A percentile compares a stretch with the other conserved stretches of the same genome.
These are phyloP conservation scores for Poecilobothrus nobilitatus DNA, from an alignment of 2,888 invertebrate species.

Conservation along the genomic window DNA sequence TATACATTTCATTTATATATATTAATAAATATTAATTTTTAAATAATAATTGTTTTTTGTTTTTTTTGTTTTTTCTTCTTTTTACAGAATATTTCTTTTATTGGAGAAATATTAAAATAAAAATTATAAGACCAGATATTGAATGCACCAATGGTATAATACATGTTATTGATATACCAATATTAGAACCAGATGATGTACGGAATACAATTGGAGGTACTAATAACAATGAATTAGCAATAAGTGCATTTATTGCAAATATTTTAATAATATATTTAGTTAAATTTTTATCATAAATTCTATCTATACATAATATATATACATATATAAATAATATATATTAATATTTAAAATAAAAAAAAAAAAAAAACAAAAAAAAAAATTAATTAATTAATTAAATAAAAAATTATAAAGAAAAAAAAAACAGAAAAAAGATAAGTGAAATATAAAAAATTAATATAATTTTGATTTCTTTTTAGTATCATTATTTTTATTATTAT, in stretches of 20 bases:
- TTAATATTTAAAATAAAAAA: neutral
- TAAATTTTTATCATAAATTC: slow-evolving; percentile 37
- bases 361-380: too few relatives aligned
- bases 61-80: neutral
- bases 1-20: too few relatives aligned
- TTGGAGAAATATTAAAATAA: slow-evolving; percentile 77
- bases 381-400: neutral
- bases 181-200: slow-evolving; percentile 75
- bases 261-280: slow-evolving; percentile 42
- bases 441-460: neutral
- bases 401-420: neutral
- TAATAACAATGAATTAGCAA: slow-evolving; percentile 39
- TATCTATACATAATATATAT: slow-evolving; percentile 7
- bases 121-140: slow-evolving; percentile 82
- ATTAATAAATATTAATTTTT: neutral
- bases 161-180: slow-evolving; percentile 84
- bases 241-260: slow-evolving; percentile 42
- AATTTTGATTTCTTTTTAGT: neutral
- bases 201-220: slow-evolving; percentile 50
- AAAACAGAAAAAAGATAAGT: neutral
- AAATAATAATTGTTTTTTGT: too few relatives aligned
- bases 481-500: too few relatives aligned
- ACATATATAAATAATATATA: neutral
- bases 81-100: slow-evolving; percentile 69
- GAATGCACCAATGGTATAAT: slow-evolving; percentile 94